Base-by-base conservation (phyloP, 2,888 invertebrate genomes). In the Phengaris alcon region DNA sequence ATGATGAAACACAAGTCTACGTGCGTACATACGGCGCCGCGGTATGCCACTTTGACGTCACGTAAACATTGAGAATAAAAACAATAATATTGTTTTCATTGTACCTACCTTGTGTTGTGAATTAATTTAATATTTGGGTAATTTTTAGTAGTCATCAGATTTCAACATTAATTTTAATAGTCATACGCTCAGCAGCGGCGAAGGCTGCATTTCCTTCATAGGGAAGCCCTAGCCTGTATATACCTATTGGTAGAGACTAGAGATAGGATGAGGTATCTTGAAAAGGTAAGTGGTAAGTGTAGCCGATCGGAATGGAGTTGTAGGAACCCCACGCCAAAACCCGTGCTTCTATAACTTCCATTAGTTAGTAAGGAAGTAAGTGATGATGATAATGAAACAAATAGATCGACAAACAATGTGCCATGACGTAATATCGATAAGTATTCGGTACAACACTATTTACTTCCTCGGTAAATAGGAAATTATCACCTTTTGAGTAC, bases 401-500 rank as follows among this genome's bases (percentile, higher is more conserved):
- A 59, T 22, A 15, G 3, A 10, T 57, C 57, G 8, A 8, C 9
- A 59, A 59, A 8, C 59, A 4, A 15, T 9, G 9, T 15, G 15
- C 35, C 12, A 35, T 64, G 64, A 64, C 35, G 64, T 44, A 64
- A 64, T 9, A 59, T 35, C 64, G 64, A 64, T 35, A 64, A 64
- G 35, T 44, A 44, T 12, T 51, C 48, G 70, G 70, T 15, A 70
- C 51, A 51, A 64, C 15, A 48, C 70, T 48, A 22, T 2, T 10
- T 54, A 54, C 52, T 72, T 72, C 72, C 72, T 72, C 51, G 15
- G 15, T 22, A 54, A 72, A 44, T 72, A 54, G 54, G 22, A 72
- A 72, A 72, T 72, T 72, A 72, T 52, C 72, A 72, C 72, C 72
- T 72, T 35, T 5, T 7, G 68, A 44, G 35, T 44, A 52, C 52